phyloP scores from a whole-genome alignment of 2,888 invertebrate species.

The Branchipolynoe longqiensis region DNA sequence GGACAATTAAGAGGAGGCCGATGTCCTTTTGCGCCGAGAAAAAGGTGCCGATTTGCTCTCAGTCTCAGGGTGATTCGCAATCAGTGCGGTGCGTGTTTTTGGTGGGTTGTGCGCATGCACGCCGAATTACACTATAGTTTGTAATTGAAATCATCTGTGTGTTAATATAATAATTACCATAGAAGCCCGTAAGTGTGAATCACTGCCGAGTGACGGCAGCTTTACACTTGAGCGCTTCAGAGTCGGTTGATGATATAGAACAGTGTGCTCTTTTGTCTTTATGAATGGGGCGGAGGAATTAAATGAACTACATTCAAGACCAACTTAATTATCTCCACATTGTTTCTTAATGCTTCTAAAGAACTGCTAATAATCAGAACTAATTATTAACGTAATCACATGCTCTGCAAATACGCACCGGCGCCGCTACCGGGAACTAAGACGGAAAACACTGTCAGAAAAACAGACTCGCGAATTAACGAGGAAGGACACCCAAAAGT shows the following conservation, averaged over 20 bases:
- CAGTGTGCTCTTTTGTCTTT: no score
- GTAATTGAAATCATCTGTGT: slow-evolving; percentile 39
- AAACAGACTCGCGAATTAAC: slow-evolving; percentile 11
- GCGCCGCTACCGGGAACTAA: not conserved
- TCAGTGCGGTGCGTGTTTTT: slow-evolving; percentile 22
- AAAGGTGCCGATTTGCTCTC: no score
- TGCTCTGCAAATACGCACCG: no score
- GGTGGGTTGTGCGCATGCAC: not conserved
- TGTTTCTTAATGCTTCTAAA: slow-evolving; percentile 10
- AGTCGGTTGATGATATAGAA: no score
- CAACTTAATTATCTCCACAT: not conserved
- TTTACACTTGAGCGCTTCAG: no score
- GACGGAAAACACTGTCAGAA: not conserved
- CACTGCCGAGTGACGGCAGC: not conserved
- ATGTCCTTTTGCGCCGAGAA: no score
- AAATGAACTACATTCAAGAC: not conserved
- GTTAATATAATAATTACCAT: no score
- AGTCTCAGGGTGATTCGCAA: slow-evolving; percentile 6
- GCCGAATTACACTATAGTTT: slow-evolving; percentile 25
- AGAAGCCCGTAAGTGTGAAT: not conserved
- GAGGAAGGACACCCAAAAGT: no score
- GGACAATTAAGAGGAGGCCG: no score
- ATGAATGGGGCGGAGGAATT: no score
- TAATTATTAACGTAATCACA: slow-evolving; percentile 14
- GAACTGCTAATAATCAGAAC: slow-evolving; percentile 17